Conservation (phyloP, 2,113 vertebrate genomes). For the Scartelaos histophorus region DNA sequence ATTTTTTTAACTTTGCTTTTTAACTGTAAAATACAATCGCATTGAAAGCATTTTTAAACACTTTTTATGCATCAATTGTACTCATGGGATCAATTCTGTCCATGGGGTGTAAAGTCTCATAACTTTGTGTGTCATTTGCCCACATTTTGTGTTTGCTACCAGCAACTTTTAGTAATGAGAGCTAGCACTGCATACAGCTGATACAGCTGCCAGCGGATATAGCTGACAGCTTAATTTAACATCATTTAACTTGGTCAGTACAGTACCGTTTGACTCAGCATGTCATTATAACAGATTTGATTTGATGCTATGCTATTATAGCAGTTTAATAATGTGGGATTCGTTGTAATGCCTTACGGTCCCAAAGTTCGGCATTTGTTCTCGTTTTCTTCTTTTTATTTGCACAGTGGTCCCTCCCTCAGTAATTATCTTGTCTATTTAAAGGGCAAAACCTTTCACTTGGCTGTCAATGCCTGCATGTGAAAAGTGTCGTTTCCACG, state of each 20-base stretch:
- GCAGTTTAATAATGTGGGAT: background rate
- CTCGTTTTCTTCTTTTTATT: conserved; percentile 15
- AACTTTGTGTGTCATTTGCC: background rate
- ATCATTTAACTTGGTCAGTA: background rate
- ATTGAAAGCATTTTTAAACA: background rate
- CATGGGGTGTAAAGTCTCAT: no score
- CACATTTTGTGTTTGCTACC: no score
- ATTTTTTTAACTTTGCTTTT: no score
- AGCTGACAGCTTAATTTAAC: background rate
- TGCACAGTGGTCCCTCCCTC: conserved; percentile 12
- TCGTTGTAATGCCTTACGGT: background rate
- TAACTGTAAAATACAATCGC: background rate
- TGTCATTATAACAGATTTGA: background rate
- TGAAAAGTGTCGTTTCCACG: conserved; percentile 19
- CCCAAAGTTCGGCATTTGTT: conserved; percentile 28
- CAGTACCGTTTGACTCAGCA: background rate
- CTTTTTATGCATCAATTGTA: no score
- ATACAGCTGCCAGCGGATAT: background rate
- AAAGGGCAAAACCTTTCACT: conserved; percentile 67
- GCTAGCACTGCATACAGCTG: background rate
- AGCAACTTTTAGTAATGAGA: background rate
- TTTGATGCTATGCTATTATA: background rate
- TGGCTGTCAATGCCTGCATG: conserved; percentile 29
- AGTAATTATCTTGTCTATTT: conserved; percentile 68
- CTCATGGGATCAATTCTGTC: no score